Conservation (phyloP, 92 coral and sea anemone species). For the Umimayanthus kanabou region DNA sequence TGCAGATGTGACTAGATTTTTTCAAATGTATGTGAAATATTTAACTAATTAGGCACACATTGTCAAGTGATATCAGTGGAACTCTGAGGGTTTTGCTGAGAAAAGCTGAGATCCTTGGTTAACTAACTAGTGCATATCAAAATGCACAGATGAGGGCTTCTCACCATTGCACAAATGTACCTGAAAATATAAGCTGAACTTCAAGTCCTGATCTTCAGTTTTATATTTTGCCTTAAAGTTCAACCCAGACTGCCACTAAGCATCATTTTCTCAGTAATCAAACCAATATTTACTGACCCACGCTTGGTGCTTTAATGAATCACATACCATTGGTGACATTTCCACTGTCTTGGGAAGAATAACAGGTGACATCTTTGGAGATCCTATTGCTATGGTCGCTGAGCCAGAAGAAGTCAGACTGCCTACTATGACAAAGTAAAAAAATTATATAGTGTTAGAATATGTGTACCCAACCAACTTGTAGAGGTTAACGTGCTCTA, state of each 20-base stretch:
- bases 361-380: slow-evolving; percentile 92
- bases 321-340: slow-evolving; percentile 92
- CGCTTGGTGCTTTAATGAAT: too few relatives aligned
- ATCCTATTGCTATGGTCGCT: slow-evolving; percentile 57
- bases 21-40: too few relatives aligned
- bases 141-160: too few relatives aligned
- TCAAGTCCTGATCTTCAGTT: too few relatives aligned
- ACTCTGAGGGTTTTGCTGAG: neutral
- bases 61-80: neutral
- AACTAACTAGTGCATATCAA: too few relatives aligned
- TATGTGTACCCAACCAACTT: neutral
- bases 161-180: neutral
- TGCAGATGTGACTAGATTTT: too few relatives aligned
- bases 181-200: too few relatives aligned
- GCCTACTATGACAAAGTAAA: neutral
- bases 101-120: neutral
- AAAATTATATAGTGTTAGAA: neutral
- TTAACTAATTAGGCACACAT: neutral
- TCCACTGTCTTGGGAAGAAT: slow-evolving; percentile 93
- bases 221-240: neutral
- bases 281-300: neutral
- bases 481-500: neutral
- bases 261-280: neutral
- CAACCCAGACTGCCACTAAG: too few relatives aligned
- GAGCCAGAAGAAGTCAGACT: slow-evolving; percentile 36